Percentiles rank a stretch among this genome's conserved stretches.
Conservation (phyloP, 2,113 vertebrate genomes). For the Pao palembangensis region DNA sequence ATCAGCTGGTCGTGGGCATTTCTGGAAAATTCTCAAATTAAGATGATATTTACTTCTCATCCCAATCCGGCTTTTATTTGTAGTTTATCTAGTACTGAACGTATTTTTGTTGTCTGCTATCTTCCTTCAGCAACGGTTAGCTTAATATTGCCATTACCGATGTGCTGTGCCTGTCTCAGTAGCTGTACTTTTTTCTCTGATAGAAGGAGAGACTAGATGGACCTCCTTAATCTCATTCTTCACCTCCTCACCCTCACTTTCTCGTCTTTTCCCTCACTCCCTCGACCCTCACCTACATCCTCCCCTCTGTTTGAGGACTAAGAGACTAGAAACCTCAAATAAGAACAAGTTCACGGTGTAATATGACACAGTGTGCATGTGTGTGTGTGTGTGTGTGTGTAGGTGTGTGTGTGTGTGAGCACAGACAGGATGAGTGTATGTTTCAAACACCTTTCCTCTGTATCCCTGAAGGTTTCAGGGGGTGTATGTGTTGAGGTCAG, state of each 20-base stretch:
- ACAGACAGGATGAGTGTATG: conserved; percentile 58
- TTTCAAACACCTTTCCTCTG: conserved; percentile 71
- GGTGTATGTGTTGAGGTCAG: conserved; percentile 43
- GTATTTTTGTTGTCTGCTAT: conserved; percentile 23
- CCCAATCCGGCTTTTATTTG: conserved; percentile 6
- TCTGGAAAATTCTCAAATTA: conserved; percentile 23
- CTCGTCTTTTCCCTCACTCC: conserved; percentile 28
- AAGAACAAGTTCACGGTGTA: conserved; percentile 42
- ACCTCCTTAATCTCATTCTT: conserved; percentile 37
- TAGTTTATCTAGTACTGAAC: too few relatives aligned
- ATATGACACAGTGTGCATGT: conserved; percentile 52
- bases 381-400: conserved; percentile 18
- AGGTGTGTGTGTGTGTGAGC: conserved; percentile 5
- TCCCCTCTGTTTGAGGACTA: conserved; percentile 54
- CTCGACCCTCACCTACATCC: conserved; percentile 44
- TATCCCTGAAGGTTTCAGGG: conserved; percentile 52
- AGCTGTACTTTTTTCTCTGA: conserved; percentile 8
- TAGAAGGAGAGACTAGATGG: conserved; percentile 26
- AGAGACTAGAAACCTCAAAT: conserved; percentile 42
- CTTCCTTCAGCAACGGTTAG: background rate
- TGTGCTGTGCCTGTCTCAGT: conserved; percentile 19
- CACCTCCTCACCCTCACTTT: conserved; percentile 34
- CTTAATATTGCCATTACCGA: background rate
- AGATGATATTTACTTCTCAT: conserved; percentile 33
- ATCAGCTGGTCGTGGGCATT: conserved; percentile 11